Evolutionary conservation across 2,113 vertebrate genomes (phyloP), one percentile per base, ranked within the genome.

Genomic region (Cyprinus carpio): DNA sequence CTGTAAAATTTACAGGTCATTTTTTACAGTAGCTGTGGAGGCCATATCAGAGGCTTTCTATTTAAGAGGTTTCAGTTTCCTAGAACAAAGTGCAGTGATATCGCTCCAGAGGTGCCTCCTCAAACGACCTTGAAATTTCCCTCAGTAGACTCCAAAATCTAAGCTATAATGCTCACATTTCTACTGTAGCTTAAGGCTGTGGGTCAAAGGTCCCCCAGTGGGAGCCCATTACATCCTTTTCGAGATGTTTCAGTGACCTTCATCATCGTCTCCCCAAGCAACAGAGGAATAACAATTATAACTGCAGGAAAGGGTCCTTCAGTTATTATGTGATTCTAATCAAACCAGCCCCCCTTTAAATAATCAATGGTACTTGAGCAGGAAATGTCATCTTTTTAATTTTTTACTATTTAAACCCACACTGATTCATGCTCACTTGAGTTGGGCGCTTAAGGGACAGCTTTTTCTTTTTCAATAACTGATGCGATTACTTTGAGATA

Each of bases 81-180:
- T 4, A 37, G 37, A 81, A 64, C 11, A 77, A 67, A 85, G 51
- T 12, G 29, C 18, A 54, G 29, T 71, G 13, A 37, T 15, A 10
- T 43, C 46, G 18, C 37, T 75, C 25, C 75, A 69, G 29, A 79
- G 79, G 75, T 83, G 58, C 49, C 75, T 87, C 76, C 12, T 69
- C 25, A 69, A 67, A 25, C 77, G 84, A 91, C 91, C 92, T 91
- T 91, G 83, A 90, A 69, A 83, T 31, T 64, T 31, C 82, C 56
- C 25, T n/a, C 64, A 87, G 85, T 78, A 56, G 76, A 74, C 87
- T 78, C 6, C 78, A 87, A 90, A 84, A 87, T 80, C 87, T 76
- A 46, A 31, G 85, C 84, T 84, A 40, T n/a, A 40, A 27, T 78
- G 23, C 83, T 51, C 64, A 72, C 54, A 29, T 84, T 88, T 85